A percentile compares a stretch with the other conserved stretches of the same genome.
Conservation (phyloP, 1,140 invertebrate species). For the Cataglyphis hispanica region DNA sequence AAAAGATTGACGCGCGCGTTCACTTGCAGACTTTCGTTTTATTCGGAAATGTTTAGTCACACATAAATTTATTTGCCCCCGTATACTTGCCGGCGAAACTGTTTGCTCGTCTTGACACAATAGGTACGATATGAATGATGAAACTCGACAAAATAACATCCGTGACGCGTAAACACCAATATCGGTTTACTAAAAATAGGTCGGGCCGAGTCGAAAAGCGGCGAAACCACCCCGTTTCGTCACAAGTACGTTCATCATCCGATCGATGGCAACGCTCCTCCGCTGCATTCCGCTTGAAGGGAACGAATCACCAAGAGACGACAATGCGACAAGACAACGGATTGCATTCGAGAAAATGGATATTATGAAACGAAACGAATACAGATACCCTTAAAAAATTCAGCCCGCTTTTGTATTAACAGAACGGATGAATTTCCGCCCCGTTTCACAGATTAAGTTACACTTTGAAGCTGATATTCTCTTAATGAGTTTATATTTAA, state of each 20-base stretch:
- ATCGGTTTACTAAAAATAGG: constrained; percentile 55
- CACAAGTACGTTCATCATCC: constrained; percentile 48
- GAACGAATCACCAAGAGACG: constrained; percentile 26
- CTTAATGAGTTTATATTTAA: constrained; percentile 43
- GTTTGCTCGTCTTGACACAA: constrained; percentile 47
- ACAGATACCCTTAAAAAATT: neutral
- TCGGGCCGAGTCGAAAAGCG: constrained; percentile 35
- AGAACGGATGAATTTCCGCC: neutral
- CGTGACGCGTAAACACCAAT: constrained; percentile 54
- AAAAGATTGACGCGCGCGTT: constrained; percentile 3
- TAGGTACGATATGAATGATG: constrained; percentile 38
- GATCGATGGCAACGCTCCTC: constrained; percentile 21
- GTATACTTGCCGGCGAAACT: constrained; percentile 6
- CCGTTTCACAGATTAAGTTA: constrained; percentile 18
- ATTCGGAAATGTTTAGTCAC: constrained; percentile 31
- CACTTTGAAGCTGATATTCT: neutral
- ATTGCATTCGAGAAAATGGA: neutral
- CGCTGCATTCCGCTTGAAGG: neutral
- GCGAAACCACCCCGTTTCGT: constrained; percentile 9
- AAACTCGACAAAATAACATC: constrained; percentile 45
- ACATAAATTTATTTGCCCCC: constrained; percentile 38
- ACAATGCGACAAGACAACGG: constrained; percentile 24
- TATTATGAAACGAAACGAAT: neutral
- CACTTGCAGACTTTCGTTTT: neutral
- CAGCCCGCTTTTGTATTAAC: neutral